Conservation (phyloP, 2,797 vertebrate genomes). For the Mus caroli region DNA sequence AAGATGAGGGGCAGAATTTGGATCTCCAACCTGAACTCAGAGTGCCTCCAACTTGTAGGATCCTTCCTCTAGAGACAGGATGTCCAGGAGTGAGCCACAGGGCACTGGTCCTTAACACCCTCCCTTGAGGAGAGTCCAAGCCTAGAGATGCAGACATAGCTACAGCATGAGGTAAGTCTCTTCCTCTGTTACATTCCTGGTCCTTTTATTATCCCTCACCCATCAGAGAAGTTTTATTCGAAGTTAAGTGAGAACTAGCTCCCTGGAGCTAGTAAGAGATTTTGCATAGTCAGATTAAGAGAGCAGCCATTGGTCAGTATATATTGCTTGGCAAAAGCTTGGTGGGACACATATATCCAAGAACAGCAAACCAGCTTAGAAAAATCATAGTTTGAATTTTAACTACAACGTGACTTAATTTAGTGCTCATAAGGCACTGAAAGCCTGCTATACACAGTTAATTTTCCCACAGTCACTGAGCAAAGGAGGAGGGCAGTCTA, state of each 20-base stretch:
- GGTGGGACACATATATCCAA: background rate
- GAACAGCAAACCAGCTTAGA: background rate
- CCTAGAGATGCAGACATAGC: background rate
- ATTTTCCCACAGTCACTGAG: background rate
- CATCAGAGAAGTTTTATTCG: background rate
- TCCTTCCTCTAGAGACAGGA: background rate
- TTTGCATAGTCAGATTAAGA: background rate
- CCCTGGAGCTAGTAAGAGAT: background rate
- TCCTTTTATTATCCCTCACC: background rate
- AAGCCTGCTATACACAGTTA: background rate
- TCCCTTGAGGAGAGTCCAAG: background rate
- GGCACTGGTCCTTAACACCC: background rate
- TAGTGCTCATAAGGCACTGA: background rate
- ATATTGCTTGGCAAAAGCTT: background rate
- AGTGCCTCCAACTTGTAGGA: background rate
- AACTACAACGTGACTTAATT: constrained; percentile 26
- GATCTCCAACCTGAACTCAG: background rate
- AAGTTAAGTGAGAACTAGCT: background rate
- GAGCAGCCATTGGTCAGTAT: background rate
- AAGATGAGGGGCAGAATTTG: background rate
- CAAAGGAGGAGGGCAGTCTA: background rate
- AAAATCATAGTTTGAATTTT: constrained; percentile 38
- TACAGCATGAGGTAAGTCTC: background rate
- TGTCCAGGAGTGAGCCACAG: background rate
- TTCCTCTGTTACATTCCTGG: background rate